These are phyloP conservation scores for Drosophila novamexicana DNA, from an alignment of 1,140 invertebrate species.

Conservation along the genomic window DNA sequence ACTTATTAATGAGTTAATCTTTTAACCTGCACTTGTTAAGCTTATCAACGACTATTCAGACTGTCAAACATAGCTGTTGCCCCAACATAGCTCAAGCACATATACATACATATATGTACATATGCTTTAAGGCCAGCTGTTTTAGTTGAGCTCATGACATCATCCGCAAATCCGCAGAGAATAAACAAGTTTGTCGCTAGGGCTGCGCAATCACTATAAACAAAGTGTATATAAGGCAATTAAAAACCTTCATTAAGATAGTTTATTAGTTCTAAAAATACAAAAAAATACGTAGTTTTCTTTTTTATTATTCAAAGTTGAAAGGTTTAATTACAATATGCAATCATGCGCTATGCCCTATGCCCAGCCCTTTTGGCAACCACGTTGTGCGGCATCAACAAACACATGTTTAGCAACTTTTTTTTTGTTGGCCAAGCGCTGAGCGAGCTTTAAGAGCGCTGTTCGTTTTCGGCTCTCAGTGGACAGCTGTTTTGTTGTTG, in stretches of 20 bases:
- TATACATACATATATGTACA: not conserved
- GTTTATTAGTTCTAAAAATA: not conserved
- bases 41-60: conserved; percentile 48
- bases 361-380: conserved; percentile 19
- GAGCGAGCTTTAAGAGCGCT: conserved; percentile 66
- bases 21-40: conserved; percentile 59
- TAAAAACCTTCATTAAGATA: not conserved
- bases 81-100: not conserved
- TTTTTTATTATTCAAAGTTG: not conserved
- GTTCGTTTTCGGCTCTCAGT: conserved; percentile 6
- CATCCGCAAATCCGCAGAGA: conserved; percentile 43
- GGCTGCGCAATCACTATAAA: conserved; percentile 28
- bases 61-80: conserved; percentile 37
- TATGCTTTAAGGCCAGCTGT: conserved; percentile 51
- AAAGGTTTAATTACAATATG: not conserved
- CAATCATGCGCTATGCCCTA: not conserved
- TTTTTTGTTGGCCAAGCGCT: conserved; percentile 4
- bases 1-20: conserved; percentile 69
- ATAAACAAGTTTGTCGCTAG: conserved; percentile 64
- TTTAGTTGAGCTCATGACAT: conserved; percentile 68
- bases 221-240: not conserved
- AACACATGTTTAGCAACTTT: conserved; percentile 53
- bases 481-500: conserved; percentile 65
- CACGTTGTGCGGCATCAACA: conserved; percentile 25
- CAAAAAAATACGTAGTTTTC: not conserved